Evolutionary conservation across 1,140 invertebrate genomes (phyloP), one percentile per base, ranked within the genome.

Genomic region (Euglossa dilemma): DNA sequence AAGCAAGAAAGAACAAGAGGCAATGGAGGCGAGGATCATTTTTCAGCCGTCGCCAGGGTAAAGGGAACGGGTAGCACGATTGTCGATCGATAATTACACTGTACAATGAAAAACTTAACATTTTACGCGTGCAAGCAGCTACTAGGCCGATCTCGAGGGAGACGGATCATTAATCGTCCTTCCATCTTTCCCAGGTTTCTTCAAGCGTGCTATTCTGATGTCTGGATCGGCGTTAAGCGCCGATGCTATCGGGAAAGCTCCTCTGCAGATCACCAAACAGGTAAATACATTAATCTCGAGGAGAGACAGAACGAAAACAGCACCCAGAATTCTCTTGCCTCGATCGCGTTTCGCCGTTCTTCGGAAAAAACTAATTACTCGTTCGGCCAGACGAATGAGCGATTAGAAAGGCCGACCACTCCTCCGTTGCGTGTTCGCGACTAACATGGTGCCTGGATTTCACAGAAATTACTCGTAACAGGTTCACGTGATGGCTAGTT

Each of bases 161-260:
- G 28, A n/a, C 4, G 3, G 6, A 18, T 84, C 86, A 80, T 87
- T 86, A 89, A 89, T 89, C 79, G 50, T 80, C 23, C 47, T 61
- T 16, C 61, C 73, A n/a, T 25, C 45, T 73, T 74, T 78, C 77
- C 7, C 94, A 98, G 98, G 96, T 89, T 93, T 99, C 74, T 99
- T 99, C 92, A 97, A 98, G 88, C 96, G 98, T 69, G 98, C 98
- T 1, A 98, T 99, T 80, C 94, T 99, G 16, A 98, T 99, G 97
- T 98, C 98, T 52, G 99, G 99, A 0, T 98, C 98, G 6, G 98
- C 98, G 0, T 93, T 99, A 64, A 97, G 97, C 73, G 97, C 97
- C 85, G 98, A 97, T 97, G 98, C 98, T 0, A 95, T 98, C 89
- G 97, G 97, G 6, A 96, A 96, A 90, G 97, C 98, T 86, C 97